Evolutionary conservation across 37 sponge, comb jelly and placozoan species (phyloP), one percentile per base, ranked within the genome.

Genomic region (Hexactinellida sp.): DNA sequence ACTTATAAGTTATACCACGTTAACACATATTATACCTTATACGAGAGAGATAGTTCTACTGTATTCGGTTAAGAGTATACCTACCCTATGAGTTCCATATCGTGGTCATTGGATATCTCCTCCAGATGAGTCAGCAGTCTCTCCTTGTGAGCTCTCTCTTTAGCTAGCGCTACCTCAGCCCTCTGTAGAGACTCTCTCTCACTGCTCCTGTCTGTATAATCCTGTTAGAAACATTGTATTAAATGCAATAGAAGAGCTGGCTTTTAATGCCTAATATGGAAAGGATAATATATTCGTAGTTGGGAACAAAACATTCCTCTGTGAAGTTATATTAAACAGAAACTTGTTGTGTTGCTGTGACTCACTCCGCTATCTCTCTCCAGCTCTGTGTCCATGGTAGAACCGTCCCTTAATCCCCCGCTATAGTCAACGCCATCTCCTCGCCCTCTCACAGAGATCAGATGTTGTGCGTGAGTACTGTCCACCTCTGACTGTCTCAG

Each of bases 71-170:
- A 47, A 47, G 13, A 47, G 13, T 7, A 21, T 10, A 63, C 13
- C 34, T 63, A 63, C 76, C 76, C 13, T 63, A 63, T 63, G 13
- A 63, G 76, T 23, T 63, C 76, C 34, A 21, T 63, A 63, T 63
- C 76, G 13, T 63, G 76, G 28, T 63, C 76, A 25, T 7, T 23
- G 5, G 76, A 63, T 63, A 63, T 28, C 76, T 63, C 76, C 34
- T 63, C 76, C 34, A 63, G 30, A n/a, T 63, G 76, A 3, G 28
- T 63, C 32, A 63, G 76, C 34, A 63, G 34, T 63, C 76, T 63
- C 76, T 63, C 76, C 34, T 63, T 63, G 13, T 63, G 76, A 21
- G 76, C 76, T 63, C 76, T 63, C 76, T 63, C 76, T 23, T 63
- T 63, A 63, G 28, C 30, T n/a, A 63, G 34, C 13, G 25, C 13